Base-by-base conservation (phyloP, 2,888 invertebrate genomes). In the Acleris holmiana region DNA sequence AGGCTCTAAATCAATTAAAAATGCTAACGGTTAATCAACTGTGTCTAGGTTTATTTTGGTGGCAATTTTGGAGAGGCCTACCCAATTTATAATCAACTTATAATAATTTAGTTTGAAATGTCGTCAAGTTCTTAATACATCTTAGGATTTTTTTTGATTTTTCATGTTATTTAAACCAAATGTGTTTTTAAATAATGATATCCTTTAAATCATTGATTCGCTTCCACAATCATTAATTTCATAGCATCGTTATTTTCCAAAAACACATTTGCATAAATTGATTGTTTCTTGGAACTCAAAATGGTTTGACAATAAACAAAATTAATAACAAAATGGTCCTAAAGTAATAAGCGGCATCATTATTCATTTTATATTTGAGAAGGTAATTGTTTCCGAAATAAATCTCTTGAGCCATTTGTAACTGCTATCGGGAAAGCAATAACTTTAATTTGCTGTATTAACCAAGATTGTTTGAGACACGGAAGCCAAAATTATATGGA, bases 1-100 rank as follows among this genome's bases (percentile, higher is more conserved):
- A 35, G 25, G 58, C 46, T 51, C 23, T 63, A 58, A 58, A 63
- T 63, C 58, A 63, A 58, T 63, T 63, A 63, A 63, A 57, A 40
- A 51, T 53, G 35, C 44, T 58, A 63, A 63, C n/a, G 63, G 18
- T 53, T 35, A 58, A 46, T 53, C 21, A 57, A 35, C 50, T 49
- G 51, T 44, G 29, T 54, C 44, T 51, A 44, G 44, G n/a, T 44
- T n/a, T 44, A n/a, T 44, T 13, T 35, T 35, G 4, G 35, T 4
- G 29, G 29, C 8, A 8, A 29, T 29, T 29, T 29, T 13, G 13
- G 35, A 35, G 8, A 35, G 29, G 29, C n/a, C n/a, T 13, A 35
- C 2, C 35, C 13, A 35, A 35, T 35, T 35, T 35, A 35, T 35
- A 35, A 13, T 35, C 29, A 35, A 4, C 35, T 35, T 13, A 35